These are phyloP conservation scores for Archivesica marissinica DNA, from an alignment of 1,140 invertebrate genomes.

Conservation along the genomic window DNA sequence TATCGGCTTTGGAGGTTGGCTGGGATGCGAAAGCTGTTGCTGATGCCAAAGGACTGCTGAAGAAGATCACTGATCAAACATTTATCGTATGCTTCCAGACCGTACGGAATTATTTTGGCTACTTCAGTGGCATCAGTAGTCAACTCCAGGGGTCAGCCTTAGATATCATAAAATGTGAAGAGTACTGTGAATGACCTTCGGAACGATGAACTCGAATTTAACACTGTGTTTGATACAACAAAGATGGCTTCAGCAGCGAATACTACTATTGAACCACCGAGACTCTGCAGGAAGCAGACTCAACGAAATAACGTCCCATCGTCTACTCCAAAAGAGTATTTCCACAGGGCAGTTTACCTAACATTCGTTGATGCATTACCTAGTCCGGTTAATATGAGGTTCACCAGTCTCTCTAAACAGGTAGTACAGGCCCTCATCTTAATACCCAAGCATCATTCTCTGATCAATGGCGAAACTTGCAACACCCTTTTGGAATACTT, in stretches of 20 bases:
- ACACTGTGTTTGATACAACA: conserved; percentile 31
- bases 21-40: conserved; percentile 60
- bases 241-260: conserved; percentile 47
- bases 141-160: conserved; percentile 59
- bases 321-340: conserved; percentile 48
- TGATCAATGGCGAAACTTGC: conserved; percentile 1
- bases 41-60: conserved; percentile 52
- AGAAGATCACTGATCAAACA: conserved; percentile 53
- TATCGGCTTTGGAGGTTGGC: conserved; percentile 11
- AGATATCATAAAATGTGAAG: conserved; percentile 56
- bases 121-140: conserved; percentile 44
- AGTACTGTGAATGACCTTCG: neutral
- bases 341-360: conserved; percentile 42
- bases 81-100: conserved; percentile 66
- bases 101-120: conserved; percentile 59
- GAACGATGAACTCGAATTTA: conserved; percentile 32
- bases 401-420: neutral
- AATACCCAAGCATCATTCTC: neutral
- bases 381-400: conserved; percentile 2
- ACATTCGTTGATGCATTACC: conserved; percentile 56
- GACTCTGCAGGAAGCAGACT: conserved; percentile 61
- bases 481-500: neutral
- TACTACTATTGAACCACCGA: conserved; percentile 35
- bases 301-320: conserved; percentile 61
- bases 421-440: neutral